Evolutionary conservation across 2,113 vertebrate genomes (phyloP).

Genomic region (Eptatretus burgeri): DNA sequence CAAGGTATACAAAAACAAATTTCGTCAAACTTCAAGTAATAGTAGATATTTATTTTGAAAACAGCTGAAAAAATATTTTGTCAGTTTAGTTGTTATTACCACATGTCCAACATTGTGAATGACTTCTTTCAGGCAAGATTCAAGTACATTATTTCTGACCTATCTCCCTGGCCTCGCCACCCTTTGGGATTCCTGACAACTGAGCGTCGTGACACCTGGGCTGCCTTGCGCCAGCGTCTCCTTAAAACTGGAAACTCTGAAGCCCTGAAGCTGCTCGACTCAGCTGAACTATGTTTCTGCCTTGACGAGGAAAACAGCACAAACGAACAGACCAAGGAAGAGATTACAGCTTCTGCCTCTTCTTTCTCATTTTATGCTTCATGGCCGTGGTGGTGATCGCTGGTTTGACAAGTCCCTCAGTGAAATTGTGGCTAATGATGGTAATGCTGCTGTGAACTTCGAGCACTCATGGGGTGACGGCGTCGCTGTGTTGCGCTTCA

Average conservation of each 20-base stretch:
- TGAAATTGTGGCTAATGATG: conserved; percentile 45
- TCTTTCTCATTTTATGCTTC: conserved; percentile 60
- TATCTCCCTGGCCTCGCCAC: conserved; percentile 20
- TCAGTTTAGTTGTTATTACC: too few relatives aligned
- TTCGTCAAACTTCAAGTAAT: too few relatives aligned
- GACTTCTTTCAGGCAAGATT: conserved; percentile 28
- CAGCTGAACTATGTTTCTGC: conserved; percentile 59
- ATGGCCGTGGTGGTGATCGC: conserved; percentile 57
- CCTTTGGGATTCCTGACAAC: conserved; percentile 45
- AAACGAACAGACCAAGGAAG: conserved; percentile 14
- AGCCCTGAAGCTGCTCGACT: conserved; percentile 30
- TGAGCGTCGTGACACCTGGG: conserved; percentile 66
- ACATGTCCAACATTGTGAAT: too few relatives aligned
- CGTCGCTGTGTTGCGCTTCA: conserved; percentile 60
- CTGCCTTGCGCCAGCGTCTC: conserved; percentile 35
- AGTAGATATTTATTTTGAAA: too few relatives aligned
- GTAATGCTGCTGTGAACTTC: conserved; percentile 49
- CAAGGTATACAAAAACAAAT: too few relatives aligned
- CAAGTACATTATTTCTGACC: conserved; percentile 39
- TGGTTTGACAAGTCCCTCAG: conserved; percentile 95
- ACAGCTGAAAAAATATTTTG: too few relatives aligned
- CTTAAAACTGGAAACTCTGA: conserved; percentile 32
- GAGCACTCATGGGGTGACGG: conserved; percentile 94
- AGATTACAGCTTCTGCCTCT: background rate
- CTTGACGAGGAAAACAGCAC: conserved; percentile 43